phyloP scores from a whole-genome alignment of 2,888 invertebrate species.

The Stenolophus ochropezus region DNA sequence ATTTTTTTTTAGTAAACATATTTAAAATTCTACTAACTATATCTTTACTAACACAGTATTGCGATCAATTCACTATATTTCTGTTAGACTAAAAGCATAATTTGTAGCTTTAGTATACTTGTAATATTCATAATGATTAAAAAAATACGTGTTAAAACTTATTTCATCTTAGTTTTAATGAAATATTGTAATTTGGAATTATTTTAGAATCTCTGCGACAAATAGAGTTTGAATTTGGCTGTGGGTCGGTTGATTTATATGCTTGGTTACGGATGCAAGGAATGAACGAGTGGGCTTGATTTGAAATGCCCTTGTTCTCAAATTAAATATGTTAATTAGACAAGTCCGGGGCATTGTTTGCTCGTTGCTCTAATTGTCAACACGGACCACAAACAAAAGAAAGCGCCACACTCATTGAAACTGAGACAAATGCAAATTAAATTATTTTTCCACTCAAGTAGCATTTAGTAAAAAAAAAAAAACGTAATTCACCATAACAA shows the following conservation, averaged over 20 bases:
- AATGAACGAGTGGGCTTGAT: conserved; percentile 24
- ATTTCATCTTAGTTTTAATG: too few relatives aligned
- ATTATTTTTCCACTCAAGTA: too few relatives aligned
- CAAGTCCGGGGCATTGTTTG: conserved; percentile 47
- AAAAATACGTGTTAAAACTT: too few relatives aligned
- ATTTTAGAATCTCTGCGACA: background rate
- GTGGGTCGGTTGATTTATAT: conserved; percentile 16
- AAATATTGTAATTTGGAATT: background rate
- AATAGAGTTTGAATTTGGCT: background rate
- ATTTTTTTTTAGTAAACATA: too few relatives aligned
- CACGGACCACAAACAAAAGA: conserved; percentile 21
- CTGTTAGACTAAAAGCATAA: too few relatives aligned
- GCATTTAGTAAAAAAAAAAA: too few relatives aligned
- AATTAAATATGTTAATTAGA: conserved; percentile 57
- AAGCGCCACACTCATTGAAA: background rate
- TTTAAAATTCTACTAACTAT: too few relatives aligned
- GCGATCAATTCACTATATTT: too few relatives aligned
- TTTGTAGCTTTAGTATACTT: too few relatives aligned
- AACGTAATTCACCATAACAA: too few relatives aligned
- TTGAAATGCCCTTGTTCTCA: conserved; percentile 50
- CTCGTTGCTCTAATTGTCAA: conserved; percentile 47
- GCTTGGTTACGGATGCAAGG: conserved; percentile 6
- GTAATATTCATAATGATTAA: too few relatives aligned
- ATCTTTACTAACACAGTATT: too few relatives aligned
- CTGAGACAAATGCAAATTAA: background rate